These are phyloP conservation scores for Spatulosminthurus flaviceps DNA, from an alignment of 2,888 invertebrate genomes.

Conservation along the genomic window DNA sequence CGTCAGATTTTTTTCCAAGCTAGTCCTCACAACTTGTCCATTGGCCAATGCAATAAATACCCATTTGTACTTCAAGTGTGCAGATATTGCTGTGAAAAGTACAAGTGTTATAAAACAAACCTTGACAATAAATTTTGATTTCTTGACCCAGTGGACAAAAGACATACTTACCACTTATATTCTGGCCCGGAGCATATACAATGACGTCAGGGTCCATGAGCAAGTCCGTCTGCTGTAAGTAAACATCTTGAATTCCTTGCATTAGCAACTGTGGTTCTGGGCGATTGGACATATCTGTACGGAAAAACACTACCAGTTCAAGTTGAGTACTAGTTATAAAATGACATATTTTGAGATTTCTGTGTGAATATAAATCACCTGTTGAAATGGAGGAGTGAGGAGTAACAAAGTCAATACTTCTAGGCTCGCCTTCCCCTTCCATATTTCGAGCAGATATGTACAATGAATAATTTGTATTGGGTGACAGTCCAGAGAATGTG, in stretches of 20 bases:
- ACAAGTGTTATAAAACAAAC: not conserved
- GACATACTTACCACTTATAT: conserved; percentile 48
- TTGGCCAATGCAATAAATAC: conserved; percentile 59
- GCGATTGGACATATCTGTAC: conserved; percentile 46
- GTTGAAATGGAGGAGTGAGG: conserved; percentile 57
- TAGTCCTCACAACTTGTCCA: conserved; percentile 52
- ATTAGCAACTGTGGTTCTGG: conserved; percentile 58
- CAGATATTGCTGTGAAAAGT: conserved; percentile 52
- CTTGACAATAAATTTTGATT: not conserved
- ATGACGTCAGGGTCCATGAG: conserved; percentile 57
- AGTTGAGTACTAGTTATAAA: no score
- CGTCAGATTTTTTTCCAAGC: conserved; percentile 44
- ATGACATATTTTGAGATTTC: not conserved
- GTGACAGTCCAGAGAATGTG: conserved; percentile 61
- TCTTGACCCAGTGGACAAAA: not conserved
- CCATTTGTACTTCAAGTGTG: conserved; percentile 60
- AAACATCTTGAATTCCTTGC: conserved; percentile 59
- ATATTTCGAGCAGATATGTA: conserved; percentile 60
- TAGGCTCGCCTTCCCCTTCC: conserved; percentile 62
- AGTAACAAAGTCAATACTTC: conserved; percentile 56
- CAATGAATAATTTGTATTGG: conserved; percentile 62
- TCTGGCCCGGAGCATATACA: conserved; percentile 45
- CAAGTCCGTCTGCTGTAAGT: conserved; percentile 59
- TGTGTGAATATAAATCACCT: not conserved
- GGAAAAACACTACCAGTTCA: no score